Evolutionary conservation across 2,113 vertebrate genomes (phyloP).

Genomic region (Mixornis gularis): DNA sequence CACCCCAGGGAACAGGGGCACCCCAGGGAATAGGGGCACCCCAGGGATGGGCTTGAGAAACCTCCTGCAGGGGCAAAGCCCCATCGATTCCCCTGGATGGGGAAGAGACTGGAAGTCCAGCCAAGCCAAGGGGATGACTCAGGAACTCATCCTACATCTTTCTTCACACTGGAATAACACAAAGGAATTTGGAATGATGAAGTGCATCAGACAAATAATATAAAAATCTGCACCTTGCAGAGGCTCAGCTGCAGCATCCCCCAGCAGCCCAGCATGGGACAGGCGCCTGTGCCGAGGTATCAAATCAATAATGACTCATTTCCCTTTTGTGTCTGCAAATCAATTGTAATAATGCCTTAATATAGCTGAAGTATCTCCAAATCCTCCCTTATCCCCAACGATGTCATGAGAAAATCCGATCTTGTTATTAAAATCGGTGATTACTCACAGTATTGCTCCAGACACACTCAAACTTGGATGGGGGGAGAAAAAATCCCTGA

Average conservation of each 20-base stretch:
- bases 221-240: neutral
- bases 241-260: neutral
- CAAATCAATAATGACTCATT: conserved; percentile 10
- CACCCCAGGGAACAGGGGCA: neutral
- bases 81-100: accelerated
- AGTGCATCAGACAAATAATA: accelerated
- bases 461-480: neutral
- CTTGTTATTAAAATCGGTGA: conserved; percentile 38
- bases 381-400: conserved; percentile 46
- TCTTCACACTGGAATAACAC: neutral
- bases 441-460: conserved; percentile 28
- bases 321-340: conserved; percentile 16
- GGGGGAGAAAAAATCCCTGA: neutral
- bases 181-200: neutral
- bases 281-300: neutral
- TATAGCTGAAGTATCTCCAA: conserved; percentile 48
- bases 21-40: neutral
- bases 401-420: conserved; percentile 44
- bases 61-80: neutral
- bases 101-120: neutral
- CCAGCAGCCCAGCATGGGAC: neutral
- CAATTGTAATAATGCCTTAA: conserved; percentile 61
- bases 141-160: neutral
- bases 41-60: neutral
- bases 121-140: neutral